phyloP scores from a whole-genome alignment of 2,797 vertebrate species.

The Tachyglossus aculeatus region DNA sequence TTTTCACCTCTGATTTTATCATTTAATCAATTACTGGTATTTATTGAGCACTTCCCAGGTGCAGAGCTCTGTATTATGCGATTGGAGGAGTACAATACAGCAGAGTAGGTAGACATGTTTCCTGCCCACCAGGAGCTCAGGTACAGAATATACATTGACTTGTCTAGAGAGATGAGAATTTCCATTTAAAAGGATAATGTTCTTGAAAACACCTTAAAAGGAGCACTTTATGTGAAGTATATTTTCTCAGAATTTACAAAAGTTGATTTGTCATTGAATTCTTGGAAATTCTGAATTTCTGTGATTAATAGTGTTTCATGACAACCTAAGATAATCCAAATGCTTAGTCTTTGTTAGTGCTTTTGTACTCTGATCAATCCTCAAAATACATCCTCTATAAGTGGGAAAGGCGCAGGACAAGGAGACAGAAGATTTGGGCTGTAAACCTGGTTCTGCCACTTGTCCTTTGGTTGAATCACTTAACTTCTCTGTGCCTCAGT shows the following conservation, averaged over 20 bases:
- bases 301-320: constrained; percentile 12
- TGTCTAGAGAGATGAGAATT: neutral
- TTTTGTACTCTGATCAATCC: neutral
- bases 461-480: no score
- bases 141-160: neutral
- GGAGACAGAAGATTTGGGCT: no score
- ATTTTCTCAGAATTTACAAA: constrained; percentile 4
- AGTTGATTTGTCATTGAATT: constrained; percentile 23
- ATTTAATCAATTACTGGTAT: neutral
- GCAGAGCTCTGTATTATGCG: no score
- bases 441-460: no score
- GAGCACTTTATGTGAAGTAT: neutral
- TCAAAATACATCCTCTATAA: no score
- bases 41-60: neutral
- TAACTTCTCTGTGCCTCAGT: no score
- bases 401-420: no score
- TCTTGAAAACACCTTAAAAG: neutral
- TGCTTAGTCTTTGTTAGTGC: constrained; percentile 16
- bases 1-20: neutral
- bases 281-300: constrained; percentile 26
- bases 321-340: constrained; percentile 31
- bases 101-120: no score
- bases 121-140: no score
- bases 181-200: constrained; percentile 1
- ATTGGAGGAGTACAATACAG: no score